Conservation (phyloP, 2,113 vertebrate species). For the Atrichornis clamosus region DNA sequence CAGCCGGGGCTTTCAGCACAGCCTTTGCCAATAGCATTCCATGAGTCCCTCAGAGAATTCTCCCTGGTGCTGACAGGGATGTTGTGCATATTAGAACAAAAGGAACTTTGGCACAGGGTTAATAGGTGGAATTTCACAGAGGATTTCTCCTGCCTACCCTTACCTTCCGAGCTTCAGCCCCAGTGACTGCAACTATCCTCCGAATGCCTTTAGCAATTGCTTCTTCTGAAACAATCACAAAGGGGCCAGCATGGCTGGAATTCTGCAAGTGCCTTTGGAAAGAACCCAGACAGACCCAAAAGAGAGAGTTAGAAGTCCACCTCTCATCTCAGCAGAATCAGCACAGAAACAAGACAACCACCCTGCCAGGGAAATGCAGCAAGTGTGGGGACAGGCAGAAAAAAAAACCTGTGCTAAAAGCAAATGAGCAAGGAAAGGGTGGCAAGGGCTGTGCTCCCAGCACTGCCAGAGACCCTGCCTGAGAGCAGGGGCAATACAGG, state of each 20-base stretch:
- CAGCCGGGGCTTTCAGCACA: background rate
- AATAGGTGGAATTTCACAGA: background rate
- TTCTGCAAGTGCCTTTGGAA: conserved; percentile 88
- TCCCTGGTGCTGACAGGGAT: background rate
- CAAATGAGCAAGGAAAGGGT: background rate
- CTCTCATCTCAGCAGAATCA: background rate
- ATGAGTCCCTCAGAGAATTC: background rate
- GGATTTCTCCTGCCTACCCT: background rate
- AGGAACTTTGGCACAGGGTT: background rate
- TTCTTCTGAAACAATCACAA: conserved; percentile 95
- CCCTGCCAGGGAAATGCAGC: background rate
- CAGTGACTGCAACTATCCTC: conserved; percentile 93
- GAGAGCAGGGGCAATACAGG: background rate
- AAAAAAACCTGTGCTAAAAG: background rate
- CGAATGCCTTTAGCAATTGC: conserved; percentile 98
- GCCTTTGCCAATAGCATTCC: background rate
- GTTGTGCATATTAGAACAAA: background rate
- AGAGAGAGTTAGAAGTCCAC: background rate
- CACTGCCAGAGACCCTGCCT: accelerated
- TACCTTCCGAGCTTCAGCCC: conserved; percentile 93
- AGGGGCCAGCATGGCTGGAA: conserved; percentile 84
- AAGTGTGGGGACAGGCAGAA: background rate
- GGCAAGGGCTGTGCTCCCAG: background rate
- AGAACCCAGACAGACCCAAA: conserved; percentile 12
- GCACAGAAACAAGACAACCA: background rate